Evolutionary conservation across 2,888 invertebrate genomes (phyloP), one percentile per base, ranked within the genome.

Genomic region (Lochmaea crataegi): DNA sequence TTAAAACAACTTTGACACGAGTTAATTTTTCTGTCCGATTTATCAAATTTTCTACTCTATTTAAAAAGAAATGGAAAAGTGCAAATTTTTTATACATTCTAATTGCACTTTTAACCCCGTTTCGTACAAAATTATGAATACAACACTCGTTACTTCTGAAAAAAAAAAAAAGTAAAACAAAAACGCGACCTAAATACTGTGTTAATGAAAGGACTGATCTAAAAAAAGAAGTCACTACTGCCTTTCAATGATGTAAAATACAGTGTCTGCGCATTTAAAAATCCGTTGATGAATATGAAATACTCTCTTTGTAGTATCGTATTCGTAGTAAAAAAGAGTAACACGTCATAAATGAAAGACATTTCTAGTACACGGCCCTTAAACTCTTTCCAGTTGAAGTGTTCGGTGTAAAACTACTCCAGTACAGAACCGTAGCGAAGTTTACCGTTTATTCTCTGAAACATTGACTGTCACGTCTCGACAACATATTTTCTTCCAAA

Each of bases 301-400:
- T 56, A 53, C 26, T 32, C 22, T 51, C 9, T 57, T 16, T 65
- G 41, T 22, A 67, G 58, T 58, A 58, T 67, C 57, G 67, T 67
- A 67, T 45, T 67, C 67, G 67, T 67, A 67, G 67, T 67, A 65
- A 61, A 61, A 58, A 61, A 53, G 65, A 22, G 66, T 66, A 45
- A 45, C 57, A 58, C 67, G 67, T 67, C 67, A 67, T 45, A 67
- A 67, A 67, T 67, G 67, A 67, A 67, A 67, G 67, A 45, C 67
- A 58, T 41, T 56, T 66, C 51, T 56, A 66, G 51, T 61, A 42
- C 18, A 18, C 16, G 18, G 61, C 16, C 12, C 61, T 41, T 41
- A 53, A 48, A 66, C 18, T 51, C 66, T 66, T 51, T n/a, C 18
- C 38, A 56, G 66, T 56, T 66, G 66, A 56, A 66, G 66, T 66